Evolutionary conservation across 2,797 vertebrate species (phyloP), one percentile per base, ranked within the genome.

Genomic region (Crocodylus rhombifer): DNA sequence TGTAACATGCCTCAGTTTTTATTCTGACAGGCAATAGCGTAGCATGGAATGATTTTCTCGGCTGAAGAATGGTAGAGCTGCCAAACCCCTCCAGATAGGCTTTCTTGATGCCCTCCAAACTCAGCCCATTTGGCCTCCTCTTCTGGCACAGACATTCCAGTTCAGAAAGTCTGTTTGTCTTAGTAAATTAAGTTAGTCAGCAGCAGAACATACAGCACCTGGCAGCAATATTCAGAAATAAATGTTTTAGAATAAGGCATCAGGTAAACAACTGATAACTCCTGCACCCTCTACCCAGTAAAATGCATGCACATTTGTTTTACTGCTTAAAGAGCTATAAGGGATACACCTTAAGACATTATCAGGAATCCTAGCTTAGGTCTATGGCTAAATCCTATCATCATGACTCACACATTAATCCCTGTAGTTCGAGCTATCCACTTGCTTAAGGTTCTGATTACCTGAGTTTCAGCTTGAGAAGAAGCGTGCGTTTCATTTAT

Each of bases 211-310:
- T 57, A 74, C 91, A 86, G 14, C 36, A 77, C 63, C 62, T 76
- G 69, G 78, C 64, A 79, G 62, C 0, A 6, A 12, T 76, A 23
- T 64, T 91, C 84, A 89, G 56, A 95, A 95, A 93, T 51, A 93
- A 89, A 64, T 80, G 62, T 61, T n/a, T 95, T 94, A 80, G 91
- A 86, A 96, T 18, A 10, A 61, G 56, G 76, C 82, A 77, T 88
- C 76, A 65, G 81, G 83, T 65, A 92, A 93, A 78, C 65, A 91
- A 30, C 57, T 20, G 55, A 78, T 62, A 91, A 30, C 57, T 20
- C 42, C 69, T 76, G 84, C 51, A 90, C 51, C 78, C 58, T 91
- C 58, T 36, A 42, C 18, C 88, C 61, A 1, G 13, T 55, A 90
- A 92, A 75, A 30, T 0, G 0, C 9, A 14, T 76, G 8, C 25